A percentile compares a stretch with the other conserved stretches of the same genome.
Evolutionary conservation across 2,113 vertebrate genomes (phyloP).

Genomic region (Muntiacus reevesi): DNA sequence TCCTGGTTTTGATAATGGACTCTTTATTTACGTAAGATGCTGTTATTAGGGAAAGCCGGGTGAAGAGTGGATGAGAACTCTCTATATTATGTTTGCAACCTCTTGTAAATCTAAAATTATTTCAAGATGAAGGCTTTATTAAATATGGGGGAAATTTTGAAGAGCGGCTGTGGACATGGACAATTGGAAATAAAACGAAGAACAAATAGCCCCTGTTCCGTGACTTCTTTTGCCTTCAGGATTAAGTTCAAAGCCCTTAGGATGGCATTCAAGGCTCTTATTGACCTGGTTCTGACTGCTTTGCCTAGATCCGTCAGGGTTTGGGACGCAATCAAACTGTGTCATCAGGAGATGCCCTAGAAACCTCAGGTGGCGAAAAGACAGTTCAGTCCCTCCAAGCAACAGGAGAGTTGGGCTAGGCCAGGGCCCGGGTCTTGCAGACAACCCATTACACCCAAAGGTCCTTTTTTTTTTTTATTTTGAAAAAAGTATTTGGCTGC

Average conservation of each 20-base stretch:
- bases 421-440: background rate
- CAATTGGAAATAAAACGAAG: background rate
- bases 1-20: background rate
- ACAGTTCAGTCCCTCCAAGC: background rate
- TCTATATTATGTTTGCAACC: background rate
- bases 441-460: background rate
- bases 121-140: background rate
- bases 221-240: background rate
- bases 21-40: background rate
- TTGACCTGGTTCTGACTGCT: background rate
- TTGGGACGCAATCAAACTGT: background rate
- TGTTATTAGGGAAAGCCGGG: background rate
- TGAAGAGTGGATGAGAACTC: background rate
- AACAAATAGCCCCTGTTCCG: background rate
- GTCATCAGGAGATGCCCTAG: slow-evolving; percentile 1
- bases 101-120: background rate
- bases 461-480: background rate
- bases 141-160: background rate
- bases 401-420: background rate
- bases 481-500: background rate
- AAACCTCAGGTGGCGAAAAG: background rate
- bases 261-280: background rate
- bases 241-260: background rate
- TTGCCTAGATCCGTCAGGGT: background rate
- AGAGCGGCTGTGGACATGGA: background rate